Base-by-base conservation (phyloP, 2,888 invertebrate species). In the Caenorhabditis wallacei region DNA sequence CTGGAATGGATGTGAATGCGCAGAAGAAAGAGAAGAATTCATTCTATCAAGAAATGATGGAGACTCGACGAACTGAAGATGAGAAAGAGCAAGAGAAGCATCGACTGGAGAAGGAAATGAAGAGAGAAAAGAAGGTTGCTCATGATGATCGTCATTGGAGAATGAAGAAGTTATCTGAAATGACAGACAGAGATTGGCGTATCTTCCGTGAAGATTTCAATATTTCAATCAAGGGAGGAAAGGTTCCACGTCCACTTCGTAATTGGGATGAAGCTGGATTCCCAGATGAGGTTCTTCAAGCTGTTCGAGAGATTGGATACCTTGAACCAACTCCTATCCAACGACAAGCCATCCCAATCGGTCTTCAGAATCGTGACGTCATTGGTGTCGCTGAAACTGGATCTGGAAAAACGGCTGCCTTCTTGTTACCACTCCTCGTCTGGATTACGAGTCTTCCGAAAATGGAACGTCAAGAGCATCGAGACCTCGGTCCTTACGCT, bases 91-190 rank as follows among this genome's bases (percentile, higher is more conserved):
- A 98, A 93, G 98, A 98, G 92, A 96, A 96, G 92, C 70, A 40
- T 61, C 84, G 87, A 63, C 26, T 87, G 43, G 87, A 85, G 37
- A 84, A 85, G 24, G 85, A 87, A 43, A 82, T 84, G 56, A 89
- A 87, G 72, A 88, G 82, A 61, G 98, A 99, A 93, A 98, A 98
- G 87, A 98, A 98, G 93, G 97, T 97, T 92, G 95, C 96, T 91
- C 98, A 97, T 96, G 99, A 99, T 93, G 98, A 99, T 92, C 94
- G 99, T 5, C 99, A 99, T 93, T 99, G 99, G 99, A 95, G 96
- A 3, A 97, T 98, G 91, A 99, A 99, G 92, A 63, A 76, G 11
- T 93, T 95, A 0, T 95, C 95, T 68, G 97, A 98, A 93, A 99
- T 99, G 99, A 96, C 96, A 0, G 98, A 99, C 92, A 94, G 99